Percentiles rank a stretch among this genome's conserved stretches.
Evolutionary conservation across 1,140 invertebrate species (phyloP).

Genomic region (Epicauta chinensis): DNA sequence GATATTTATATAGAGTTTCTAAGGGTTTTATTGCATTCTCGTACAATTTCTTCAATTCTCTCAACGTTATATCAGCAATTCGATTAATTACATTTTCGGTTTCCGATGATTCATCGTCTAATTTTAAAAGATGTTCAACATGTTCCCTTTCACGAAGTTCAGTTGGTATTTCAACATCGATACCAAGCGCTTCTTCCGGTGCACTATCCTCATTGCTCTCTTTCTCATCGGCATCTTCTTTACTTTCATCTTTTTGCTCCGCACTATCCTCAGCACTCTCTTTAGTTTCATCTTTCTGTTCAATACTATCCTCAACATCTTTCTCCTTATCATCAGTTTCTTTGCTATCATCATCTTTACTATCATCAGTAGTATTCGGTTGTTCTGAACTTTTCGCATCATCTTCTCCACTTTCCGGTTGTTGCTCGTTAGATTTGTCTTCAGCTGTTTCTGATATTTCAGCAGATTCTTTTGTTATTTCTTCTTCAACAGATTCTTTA

Average conservation of each 20-base stretch:
- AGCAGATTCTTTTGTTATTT: constrained; percentile 22
- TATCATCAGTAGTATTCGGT: constrained; percentile 17
- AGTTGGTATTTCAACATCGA: constrained; percentile 67
- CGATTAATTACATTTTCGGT: constrained; percentile 65
- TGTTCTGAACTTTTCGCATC: constrained; percentile 20
- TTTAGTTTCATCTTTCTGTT: constrained; percentile 29
- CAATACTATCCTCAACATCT: constrained; percentile 20
- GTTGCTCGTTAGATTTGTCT: constrained; percentile 4
- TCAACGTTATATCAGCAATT: constrained; percentile 68
- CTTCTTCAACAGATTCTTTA: constrained; percentile 22
- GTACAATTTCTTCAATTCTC: constrained; percentile 82
- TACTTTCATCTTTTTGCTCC: constrained; percentile 28
- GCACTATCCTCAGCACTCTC: constrained; percentile 29
- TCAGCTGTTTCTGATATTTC: constrained; percentile 8
- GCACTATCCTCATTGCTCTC: constrained; percentile 33
- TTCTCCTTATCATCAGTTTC: constrained; percentile 23
- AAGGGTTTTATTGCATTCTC: constrained; percentile 84
- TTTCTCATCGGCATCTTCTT: constrained; percentile 28
- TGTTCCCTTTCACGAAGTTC: constrained; percentile 73
- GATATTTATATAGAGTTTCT: constrained; percentile 85
- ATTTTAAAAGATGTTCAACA: constrained; percentile 69
- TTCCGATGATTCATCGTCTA: constrained; percentile 69
- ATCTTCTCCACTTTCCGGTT: constrained; percentile 17
- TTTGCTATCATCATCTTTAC: constrained; percentile 34
- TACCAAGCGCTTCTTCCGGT: constrained; percentile 51